A percentile compares a stretch with the other conserved stretches of the same genome.
Conservation (phyloP, 2,797 vertebrate species). For the Adrianichthys oophorus region DNA sequence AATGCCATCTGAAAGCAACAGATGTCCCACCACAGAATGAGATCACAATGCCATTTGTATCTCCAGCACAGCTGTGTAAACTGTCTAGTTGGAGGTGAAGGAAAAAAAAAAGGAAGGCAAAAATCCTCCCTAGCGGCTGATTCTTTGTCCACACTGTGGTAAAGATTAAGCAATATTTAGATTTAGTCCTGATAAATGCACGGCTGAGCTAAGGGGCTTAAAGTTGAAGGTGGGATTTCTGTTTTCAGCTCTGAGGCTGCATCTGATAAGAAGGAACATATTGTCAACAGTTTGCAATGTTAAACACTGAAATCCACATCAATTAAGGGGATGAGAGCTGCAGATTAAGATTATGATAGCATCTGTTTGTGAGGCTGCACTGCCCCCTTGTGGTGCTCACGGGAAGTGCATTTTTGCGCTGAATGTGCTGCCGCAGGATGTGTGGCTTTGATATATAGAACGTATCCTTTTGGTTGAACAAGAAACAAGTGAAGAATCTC, state of each 20-base stretch:
- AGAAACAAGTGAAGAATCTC: slow-evolving; percentile 48
- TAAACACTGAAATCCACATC: background rate
- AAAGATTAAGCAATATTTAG: slow-evolving; percentile 37
- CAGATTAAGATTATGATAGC: background rate
- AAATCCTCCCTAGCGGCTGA: slow-evolving; percentile 29
- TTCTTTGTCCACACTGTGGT: slow-evolving; percentile 19
- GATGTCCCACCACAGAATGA: slow-evolving; percentile 61
- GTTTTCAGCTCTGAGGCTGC: background rate
- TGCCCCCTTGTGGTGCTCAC: slow-evolving; percentile 68
- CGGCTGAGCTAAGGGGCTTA: background rate
- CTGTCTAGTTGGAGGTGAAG: slow-evolving; percentile 36
- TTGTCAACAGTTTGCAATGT: background rate
- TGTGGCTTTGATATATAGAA: slow-evolving; percentile 52
- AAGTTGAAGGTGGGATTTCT: background rate
- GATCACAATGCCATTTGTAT: slow-evolving; percentile 48
- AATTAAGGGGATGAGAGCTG: background rate
- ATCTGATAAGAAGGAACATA: background rate
- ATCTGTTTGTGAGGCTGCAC: slow-evolving; percentile 60
- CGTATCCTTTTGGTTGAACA: slow-evolving; percentile 46
- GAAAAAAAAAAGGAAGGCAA: slow-evolving; percentile 16
- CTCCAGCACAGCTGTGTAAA: slow-evolving; percentile 58
- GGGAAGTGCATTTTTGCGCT: slow-evolving; percentile 20
- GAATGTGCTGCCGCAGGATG: slow-evolving; percentile 19
- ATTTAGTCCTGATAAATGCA: slow-evolving; percentile 22
- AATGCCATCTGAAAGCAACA: slow-evolving; percentile 60